Conservation (phyloP, 2,888 invertebrate genomes). For the Calliopum simillimum region DNA sequence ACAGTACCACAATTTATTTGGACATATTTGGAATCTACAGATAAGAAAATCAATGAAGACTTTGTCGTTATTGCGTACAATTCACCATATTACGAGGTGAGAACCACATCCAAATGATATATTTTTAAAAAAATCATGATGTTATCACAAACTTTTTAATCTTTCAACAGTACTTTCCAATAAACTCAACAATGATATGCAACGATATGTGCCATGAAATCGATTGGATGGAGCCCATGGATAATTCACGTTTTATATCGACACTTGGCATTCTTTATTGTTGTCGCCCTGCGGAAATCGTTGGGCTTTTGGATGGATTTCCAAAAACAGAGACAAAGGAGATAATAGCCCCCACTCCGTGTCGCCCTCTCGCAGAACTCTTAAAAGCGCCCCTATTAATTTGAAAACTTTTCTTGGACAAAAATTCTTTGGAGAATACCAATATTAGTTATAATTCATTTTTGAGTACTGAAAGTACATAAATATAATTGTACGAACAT, state of each 20-base stretch:
- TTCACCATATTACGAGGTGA: too few species aligned
- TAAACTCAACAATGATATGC: conserved; percentile 29
- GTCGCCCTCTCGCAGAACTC: too few species aligned
- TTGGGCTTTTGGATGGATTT: conserved; percentile 12
- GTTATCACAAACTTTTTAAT: not conserved
- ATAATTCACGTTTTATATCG: not conserved
- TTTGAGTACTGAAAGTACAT: too few species aligned
- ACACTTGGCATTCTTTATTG: conserved; percentile 23
- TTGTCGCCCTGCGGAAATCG: conserved; percentile 12
- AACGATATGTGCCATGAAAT: conserved; percentile 28
- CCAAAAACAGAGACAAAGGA: not conserved
- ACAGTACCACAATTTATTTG: conserved; percentile 21
- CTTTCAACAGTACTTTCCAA: not conserved
- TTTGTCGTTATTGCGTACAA: conserved; percentile 27
- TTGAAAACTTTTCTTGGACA: not conserved
- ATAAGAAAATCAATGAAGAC: not conserved
- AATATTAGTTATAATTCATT: too few species aligned
- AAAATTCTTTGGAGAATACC: too few species aligned
- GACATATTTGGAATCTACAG: conserved; percentile 5
- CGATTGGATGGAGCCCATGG: conserved; percentile 18
- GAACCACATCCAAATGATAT: not conserved
- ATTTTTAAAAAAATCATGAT: not conserved
- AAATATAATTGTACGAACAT: too few species aligned
- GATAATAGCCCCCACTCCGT: too few species aligned
- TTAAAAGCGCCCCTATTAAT: not conserved